Evolutionary conservation across 2,888 invertebrate species (phyloP), one percentile per base, ranked within the genome.

Genomic region (Nemotelus pantherinus): DNA sequence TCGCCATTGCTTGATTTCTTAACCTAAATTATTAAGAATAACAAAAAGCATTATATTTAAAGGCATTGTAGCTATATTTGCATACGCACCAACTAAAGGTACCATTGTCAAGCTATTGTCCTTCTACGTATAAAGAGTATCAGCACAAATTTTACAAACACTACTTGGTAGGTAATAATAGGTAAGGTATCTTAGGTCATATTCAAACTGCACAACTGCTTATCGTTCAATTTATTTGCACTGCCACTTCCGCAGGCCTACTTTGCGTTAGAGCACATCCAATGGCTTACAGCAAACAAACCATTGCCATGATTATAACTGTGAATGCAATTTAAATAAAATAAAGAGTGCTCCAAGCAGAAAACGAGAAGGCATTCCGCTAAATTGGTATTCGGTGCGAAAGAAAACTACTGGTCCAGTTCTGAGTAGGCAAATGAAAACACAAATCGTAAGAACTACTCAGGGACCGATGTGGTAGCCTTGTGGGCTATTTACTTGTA

Each of bases 281-380:
- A 70, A 55, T 70, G 70, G 43, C 53, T 43, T 55, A 70, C 45
- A 48, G 2, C 48, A 6, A 43, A 60, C 60, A 41, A 10, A 74
- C 60, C 48, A 48, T 74, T 74, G 60, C 74, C 48, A 60, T 63
- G 39, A 47, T 74, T 74, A 60, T 74, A 74, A 74, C 74, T 60
- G 74, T 60, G 74, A 60, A 39, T 63, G 48, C 74, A 48, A 74
- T 74, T 74, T 50, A 25, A 74, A 57, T 47, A 72, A 50, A 10
- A 41, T 70, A 9, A 55, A 55, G 53, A 45, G 55, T 7, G 70
- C 44, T 53, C 43, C 41, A 7, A 55, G 70, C 53, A 43, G 70
- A 10, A 55, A 55, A 53, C 70, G 53, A 70, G 43, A 70, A 50
- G 70, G 25, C 55, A 53, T 48, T 50, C 2, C 3, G 6, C 25